These are phyloP conservation scores for Machimus atricapillus DNA, from an alignment of 2,888 invertebrate genomes.

Conservation along the genomic window DNA sequence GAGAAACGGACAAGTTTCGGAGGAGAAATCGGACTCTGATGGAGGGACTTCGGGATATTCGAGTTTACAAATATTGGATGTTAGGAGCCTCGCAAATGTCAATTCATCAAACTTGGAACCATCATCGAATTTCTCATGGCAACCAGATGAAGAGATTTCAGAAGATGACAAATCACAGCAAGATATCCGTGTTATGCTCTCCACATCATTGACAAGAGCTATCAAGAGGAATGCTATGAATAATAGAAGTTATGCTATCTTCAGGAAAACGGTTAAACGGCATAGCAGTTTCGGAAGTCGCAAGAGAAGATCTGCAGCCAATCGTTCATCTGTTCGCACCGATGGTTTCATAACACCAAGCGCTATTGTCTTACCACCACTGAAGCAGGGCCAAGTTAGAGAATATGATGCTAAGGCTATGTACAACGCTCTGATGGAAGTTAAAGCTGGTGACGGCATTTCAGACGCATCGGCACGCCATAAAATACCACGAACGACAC, in stretches of 20 bases:
- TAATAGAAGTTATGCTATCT: background rate
- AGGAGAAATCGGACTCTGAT: background rate
- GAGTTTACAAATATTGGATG: background rate
- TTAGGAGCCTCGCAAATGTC: background rate
- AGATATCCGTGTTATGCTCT: background rate
- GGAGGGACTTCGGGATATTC: background rate
- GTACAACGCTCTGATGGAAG: background rate
- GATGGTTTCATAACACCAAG: background rate
- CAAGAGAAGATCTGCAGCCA: background rate
- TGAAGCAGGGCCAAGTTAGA: background rate
- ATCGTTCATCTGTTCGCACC: background rate
- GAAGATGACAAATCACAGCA: background rate
- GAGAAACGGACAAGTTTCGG: conserved; percentile 34
- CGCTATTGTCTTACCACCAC: background rate
- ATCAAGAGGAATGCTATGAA: background rate
- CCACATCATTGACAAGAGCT: background rate
- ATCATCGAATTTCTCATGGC: background rate
- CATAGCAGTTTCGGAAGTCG: background rate
- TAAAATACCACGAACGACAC: background rate
- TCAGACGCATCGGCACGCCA: background rate
- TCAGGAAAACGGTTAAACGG: background rate
- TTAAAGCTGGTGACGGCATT: background rate
- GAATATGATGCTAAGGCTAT: background rate
- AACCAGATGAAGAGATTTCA: background rate
- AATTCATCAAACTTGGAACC: background rate